Percentiles rank a stretch among this genome's conserved stretches.
Conservation (phyloP, 1,140 invertebrate species). For the Drosophila varians region DNA sequence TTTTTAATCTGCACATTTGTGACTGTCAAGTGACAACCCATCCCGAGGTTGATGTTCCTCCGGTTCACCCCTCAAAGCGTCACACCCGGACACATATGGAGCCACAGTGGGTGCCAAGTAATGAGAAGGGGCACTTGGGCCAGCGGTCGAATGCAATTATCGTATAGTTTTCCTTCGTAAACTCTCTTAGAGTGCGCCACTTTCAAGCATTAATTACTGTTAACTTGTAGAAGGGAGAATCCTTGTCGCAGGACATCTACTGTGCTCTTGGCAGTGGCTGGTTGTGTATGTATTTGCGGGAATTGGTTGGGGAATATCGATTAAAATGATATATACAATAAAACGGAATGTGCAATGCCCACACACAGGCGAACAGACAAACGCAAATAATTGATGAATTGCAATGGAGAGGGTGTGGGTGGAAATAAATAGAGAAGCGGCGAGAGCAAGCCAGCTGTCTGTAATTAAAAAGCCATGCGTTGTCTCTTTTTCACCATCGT, state of each 20-base stretch:
- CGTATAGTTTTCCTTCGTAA: conserved; percentile 2
- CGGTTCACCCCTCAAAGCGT: background rate
- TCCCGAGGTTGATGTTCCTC: conserved; percentile 4
- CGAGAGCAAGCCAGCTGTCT: conserved; percentile 29
- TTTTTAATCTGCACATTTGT: conserved; percentile 65
- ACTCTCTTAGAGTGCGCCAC: background rate
- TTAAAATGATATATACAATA: conserved; percentile 70
- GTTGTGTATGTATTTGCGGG: conserved; percentile 34
- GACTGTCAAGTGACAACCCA: conserved; percentile 59
- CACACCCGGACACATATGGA: conserved; percentile 10
- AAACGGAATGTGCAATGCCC: conserved; percentile 45
- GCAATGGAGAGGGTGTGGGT: conserved; percentile 26
- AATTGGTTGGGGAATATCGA: conserved; percentile 77
- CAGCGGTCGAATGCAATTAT: conserved; percentile 37
- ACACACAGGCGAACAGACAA: conserved; percentile 40
- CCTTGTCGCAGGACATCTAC: conserved; percentile 31
- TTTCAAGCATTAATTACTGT: conserved; percentile 30
- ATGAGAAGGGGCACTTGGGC: conserved; percentile 14
- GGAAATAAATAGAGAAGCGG: conserved; percentile 36
- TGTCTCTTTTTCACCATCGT: conserved; percentile 3
- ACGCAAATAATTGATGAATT: conserved; percentile 62
- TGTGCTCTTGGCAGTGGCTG: conserved; percentile 9
- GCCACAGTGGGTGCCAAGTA: background rate
- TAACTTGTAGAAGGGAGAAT: conserved; percentile 12
- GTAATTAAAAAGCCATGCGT: conserved; percentile 41